Base-by-base conservation (phyloP, 2,797 vertebrate species). In the Acanthurus lineatus region DNA sequence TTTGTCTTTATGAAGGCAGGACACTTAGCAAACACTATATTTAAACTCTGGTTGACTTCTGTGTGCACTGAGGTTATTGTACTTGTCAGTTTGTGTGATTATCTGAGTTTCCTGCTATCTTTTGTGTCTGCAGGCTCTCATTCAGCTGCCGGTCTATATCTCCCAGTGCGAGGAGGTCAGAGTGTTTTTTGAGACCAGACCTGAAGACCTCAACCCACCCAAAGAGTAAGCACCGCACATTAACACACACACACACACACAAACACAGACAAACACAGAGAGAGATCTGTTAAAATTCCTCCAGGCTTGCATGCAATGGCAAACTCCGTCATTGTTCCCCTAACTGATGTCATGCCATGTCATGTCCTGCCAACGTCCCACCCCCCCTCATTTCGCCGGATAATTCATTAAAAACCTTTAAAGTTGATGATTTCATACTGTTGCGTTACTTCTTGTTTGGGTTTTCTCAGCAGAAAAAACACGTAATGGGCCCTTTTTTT, bases 161-260 rank as follows among this genome's bases (percentile, higher is more conserved):
- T 99, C 98, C 51, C 98, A 99, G 88, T 99, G 98, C 0, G 98
- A 99, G 67, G 98, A 99, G 89, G 98, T 99, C 70, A 93, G 98
- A 56, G 95, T 97, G 89, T 99, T 99, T 93, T 99, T 99, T 75
- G 98, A 99, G 94, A 98, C 97, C 7, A 96, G 98, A 88, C 97
- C 97, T 0, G 98, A 99, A 20, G 98, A 99, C 91, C 88, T 99
- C 84, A 97, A 96, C 62, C 97, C 98, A 19, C 98, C 97, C 2
- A 98, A 97, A 90, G 98, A 99, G 98, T 99, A 93, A 96, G 97
- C 94, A 69, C 56, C 45, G 53, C 64, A 62, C 60, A 40, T 9
- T 9, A 40, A 54, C 68, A 51, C 62, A 47, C 53, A 71, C 28
- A 58, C 45, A 59, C 56, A 56, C 45, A 57, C 64, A 63, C 63